Conservation (phyloP, 23 tunicate genomes). For the Styela clava region DNA sequence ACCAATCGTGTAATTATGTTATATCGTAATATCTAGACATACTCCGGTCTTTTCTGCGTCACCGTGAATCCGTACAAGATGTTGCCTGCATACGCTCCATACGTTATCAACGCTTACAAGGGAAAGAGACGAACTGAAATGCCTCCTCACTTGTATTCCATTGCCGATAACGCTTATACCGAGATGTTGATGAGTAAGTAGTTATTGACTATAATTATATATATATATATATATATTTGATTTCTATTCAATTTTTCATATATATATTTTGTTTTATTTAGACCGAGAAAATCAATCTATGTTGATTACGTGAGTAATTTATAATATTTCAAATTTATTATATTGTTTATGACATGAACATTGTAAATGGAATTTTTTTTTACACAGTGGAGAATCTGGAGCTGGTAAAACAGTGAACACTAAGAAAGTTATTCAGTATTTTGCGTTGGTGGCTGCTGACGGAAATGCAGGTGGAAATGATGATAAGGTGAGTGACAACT, state of each 20-base stretch:
- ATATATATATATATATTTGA: too few species aligned
- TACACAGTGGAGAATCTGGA: constrained; percentile 97
- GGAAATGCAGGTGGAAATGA: constrained; percentile 46
- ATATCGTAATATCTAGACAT: too few species aligned
- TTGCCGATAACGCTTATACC: constrained; percentile 98
- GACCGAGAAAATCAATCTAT: constrained; percentile 95
- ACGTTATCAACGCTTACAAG: constrained; percentile 86
- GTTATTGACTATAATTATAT: neutral
- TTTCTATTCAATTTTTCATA: too few species aligned
- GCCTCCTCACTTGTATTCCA: constrained; percentile 97
- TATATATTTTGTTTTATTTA: constrained; percentile 35
- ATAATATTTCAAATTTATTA: too few species aligned
- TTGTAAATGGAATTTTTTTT: too few species aligned
- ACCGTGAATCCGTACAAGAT: constrained; percentile 97
- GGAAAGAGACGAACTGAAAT: constrained; percentile 91
- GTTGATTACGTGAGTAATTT: constrained; percentile 82
- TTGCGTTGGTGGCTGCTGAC: constrained; percentile 95
- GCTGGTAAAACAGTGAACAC: constrained; percentile 99
- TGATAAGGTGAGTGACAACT: constrained; percentile 18
- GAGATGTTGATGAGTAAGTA: constrained; percentile 95
- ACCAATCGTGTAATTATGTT: too few species aligned
- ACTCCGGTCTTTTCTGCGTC: constrained; percentile 95
- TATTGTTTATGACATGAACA: too few species aligned
- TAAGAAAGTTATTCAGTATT: constrained; percentile 94
- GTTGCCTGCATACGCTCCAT: constrained; percentile 89